Base-by-base conservation (phyloP, 2,113 vertebrate genomes). In the Bubo blakistoni region DNA sequence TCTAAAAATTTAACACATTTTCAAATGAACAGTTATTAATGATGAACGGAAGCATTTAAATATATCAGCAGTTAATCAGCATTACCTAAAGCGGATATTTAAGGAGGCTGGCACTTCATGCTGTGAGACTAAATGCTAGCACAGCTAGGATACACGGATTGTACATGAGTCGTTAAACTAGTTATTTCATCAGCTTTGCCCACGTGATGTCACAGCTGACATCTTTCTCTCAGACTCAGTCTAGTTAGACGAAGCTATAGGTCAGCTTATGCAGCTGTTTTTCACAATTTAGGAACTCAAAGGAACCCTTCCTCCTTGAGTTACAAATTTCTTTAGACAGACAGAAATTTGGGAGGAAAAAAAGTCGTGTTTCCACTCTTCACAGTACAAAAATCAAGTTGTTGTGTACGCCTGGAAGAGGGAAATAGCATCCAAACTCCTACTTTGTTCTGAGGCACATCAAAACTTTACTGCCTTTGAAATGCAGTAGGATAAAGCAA, bases 41-140 rank as follows among this genome's bases (percentile, higher is more conserved):
- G 94, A 92, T 61, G 49, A 96, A 95, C 52, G 79, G 94, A 97
- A 86, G 92, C 52, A 65, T 92, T 96, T 97, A 93, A 97, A 95
- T 90, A 18, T 51, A 92, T 73, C 70, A 96, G 79, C 66, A 84
- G 66, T 77, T 92, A 95, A 94, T 90, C 95, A 81, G 74, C 14
- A 10, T 76, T 65, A 90, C 67, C 70, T 27, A 49, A 80, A 88
- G 38, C 2, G 5, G 86, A 61, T 77, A 83, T 18, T 90, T 79
- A 86, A 84, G 78, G 36, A 59, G 9, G 14, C 22, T 90, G 79
- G 52, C 26, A 80, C 24, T 42, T 54, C 61, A 81, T 26, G 86
- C 92, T 93, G 94, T 38, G 88, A 95, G 44, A 62, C 27, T 69
- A 84, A 86, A 80, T 76, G 72, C 36, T 94, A 76, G 26, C 36